Conservation (phyloP, 2,888 invertebrate genomes). For the Limnephilus lunatus region DNA sequence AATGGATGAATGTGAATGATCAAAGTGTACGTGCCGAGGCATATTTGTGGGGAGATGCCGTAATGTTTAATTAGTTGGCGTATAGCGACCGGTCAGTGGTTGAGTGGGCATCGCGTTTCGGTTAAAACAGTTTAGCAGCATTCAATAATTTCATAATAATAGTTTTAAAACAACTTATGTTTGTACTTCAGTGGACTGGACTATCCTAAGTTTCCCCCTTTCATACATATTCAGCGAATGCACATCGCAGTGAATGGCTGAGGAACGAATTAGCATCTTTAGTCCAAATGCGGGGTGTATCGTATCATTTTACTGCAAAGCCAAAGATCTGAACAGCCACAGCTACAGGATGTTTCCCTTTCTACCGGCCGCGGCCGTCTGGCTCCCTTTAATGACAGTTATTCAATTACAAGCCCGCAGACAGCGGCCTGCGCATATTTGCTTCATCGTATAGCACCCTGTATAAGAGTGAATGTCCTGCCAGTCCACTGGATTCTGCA, state of each 20-base stretch:
- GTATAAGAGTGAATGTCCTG: not conserved
- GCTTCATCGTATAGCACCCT: not conserved
- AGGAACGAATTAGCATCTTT: constrained; percentile 5
- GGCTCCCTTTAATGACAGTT: constrained; percentile 29
- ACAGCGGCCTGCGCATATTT: constrained; percentile 4
- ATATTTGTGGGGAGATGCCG: too few species aligned
- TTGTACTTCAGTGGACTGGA: not conserved
- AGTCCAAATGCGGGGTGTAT: not conserved
- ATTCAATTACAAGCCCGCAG: constrained; percentile 31
- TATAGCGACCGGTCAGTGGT: too few species aligned
- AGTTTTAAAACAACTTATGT: not conserved
- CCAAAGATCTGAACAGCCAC: not conserved
- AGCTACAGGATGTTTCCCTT: constrained; percentile 11
- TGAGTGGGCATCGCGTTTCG: too few species aligned
- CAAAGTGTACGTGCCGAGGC: too few species aligned
- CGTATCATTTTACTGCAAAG: not conserved
- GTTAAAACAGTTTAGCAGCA: too few species aligned
- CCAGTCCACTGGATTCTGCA: not conserved
- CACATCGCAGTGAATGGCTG: not conserved
- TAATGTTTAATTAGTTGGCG: too few species aligned
- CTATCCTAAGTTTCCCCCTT: not conserved
- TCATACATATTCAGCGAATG: constrained; percentile 8
- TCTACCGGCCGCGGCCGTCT: not conserved
- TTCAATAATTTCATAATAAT: not conserved
- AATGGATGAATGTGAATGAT: too few species aligned